Evolutionary conservation across 2,797 vertebrate genomes (phyloP), one percentile per base, ranked within the genome.

Genomic region (Enteromius thamalakanensis): DNA sequence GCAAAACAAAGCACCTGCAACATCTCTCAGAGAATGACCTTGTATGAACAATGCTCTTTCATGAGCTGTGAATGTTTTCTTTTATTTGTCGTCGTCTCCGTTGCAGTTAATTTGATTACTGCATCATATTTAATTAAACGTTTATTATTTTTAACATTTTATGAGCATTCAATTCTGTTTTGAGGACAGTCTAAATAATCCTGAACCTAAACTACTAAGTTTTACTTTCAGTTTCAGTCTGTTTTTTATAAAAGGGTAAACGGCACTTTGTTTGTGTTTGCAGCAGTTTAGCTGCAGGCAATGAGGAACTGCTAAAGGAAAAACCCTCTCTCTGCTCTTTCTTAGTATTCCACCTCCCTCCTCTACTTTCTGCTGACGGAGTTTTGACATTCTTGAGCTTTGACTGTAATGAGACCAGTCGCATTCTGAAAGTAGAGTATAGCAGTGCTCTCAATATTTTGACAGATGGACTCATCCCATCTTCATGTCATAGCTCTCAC

Each of bases 391-490:
- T 53, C 32, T 47, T 53, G 70, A 75, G 42, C 26, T 26, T 34
- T 34, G 32, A 34, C 32, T 34, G 32, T 34, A 34, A 34, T 34
- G 32, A 34, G 32, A 34, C 32, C 32, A 34, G 32, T 3, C 32
- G 32, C 32, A 34, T 34, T 34, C 32, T 34, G 32, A 34, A 34
- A 34, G 32, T 34, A 34, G 47, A 55, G 47, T 53, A 19, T 47
- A 40, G 58, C 60, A 40, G 47, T 51, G 29, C 55, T 81, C 55
- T 75, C 70, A 3, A 83, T 83, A 40, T 74, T 21, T 55, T 64
- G 76, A 45, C 76, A 71, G 23, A 51, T 19, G n/a, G 3, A 55
- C 70, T 53, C 70, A 6, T 3, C 32, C 42, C 64, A 23, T 32
- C 51, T 75, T 40, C 55, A 37, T 60, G 21, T 70, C 37, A 34